Percentiles rank a stretch among this genome's conserved stretches.
Evolutionary conservation across 1,140 invertebrate genomes (phyloP).

Genomic region (Eurosta solidaginis): DNA sequence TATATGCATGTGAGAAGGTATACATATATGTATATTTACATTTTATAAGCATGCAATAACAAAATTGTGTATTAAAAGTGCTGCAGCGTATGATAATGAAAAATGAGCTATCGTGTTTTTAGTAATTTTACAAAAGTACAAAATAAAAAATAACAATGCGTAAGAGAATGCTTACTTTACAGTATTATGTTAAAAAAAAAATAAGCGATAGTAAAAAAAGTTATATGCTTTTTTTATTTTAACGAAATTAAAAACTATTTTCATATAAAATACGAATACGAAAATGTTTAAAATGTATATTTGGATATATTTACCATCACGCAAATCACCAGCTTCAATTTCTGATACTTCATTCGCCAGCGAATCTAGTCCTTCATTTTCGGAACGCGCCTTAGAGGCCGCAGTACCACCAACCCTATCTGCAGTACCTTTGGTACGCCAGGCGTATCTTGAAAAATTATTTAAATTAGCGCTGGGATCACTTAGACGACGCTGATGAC

Average conservation of each 20-base stretch:
- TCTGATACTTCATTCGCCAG: conserved; percentile 82
- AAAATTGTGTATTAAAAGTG: neutral
- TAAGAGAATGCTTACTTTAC: no score
- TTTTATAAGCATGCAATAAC: neutral
- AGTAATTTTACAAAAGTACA: neutral
- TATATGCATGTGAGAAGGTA: neutral
- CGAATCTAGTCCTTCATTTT: conserved; percentile 86
- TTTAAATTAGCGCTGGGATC: conserved; percentile 94
- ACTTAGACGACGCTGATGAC: conserved; percentile 83
- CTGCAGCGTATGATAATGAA: neutral
- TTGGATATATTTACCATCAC: conserved; percentile 75
- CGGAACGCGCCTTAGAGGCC: conserved; percentile 79
- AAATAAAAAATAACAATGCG: neutral
- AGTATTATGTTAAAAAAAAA: neutral
- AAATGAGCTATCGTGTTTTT: neutral
- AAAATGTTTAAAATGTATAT: neutral
- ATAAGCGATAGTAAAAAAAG: neutral
- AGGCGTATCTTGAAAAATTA: conserved; percentile 82
- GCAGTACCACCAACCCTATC: conserved; percentile 59
- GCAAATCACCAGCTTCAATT: conserved; percentile 90
- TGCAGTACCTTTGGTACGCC: conserved; percentile 69
- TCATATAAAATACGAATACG: neutral
- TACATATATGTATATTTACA: neutral
- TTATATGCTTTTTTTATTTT: neutral
- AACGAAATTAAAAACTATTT: neutral